Base-by-base conservation (phyloP, 2,113 vertebrate species). In the Takifugu bimaculatus region DNA sequence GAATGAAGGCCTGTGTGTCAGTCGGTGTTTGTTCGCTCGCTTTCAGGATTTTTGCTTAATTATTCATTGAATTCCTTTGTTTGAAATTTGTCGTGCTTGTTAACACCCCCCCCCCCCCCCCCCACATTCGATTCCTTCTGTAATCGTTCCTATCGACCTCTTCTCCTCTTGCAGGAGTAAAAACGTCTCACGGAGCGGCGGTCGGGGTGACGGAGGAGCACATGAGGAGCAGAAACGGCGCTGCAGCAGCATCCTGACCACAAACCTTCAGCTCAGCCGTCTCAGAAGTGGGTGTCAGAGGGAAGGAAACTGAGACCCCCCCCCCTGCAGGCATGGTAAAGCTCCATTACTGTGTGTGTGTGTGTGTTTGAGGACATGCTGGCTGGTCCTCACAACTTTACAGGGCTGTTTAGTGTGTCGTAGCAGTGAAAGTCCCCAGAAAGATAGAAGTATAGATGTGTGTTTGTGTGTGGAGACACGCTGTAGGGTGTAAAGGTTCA, bases 141-240 rank as follows among this genome's bases (percentile, higher is more conserved):
- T 20, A 35, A 9, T 32, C 48, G 2, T 12, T 42, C 29, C n/a
- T 13, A 67, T 67, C 13, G 61, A 44, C 42, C 26, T 54, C 42
- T 65, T 53, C 50, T 28, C 5, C 43, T 20, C 4, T 63, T 84
- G 35, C 35, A 39, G 35, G 35, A 10, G 7, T 39, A 2, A 3
- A 20, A 39, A 39, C 35, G 35, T 39, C 81, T 89, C 88, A 78
- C 85, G 75, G 82, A 84, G 85, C n/a, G 66, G 88, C 76, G 88
- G 90, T 84, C 87, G 85, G 89, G 88, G 81, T 78, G 85, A 90
- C 91, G 93, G 85, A 75, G 78, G 91, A 87, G 87, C 94, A 93
- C 95, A 98, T 98, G 95, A 95, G 92, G 95, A 95, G 90, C 83
- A 81, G 89, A 89, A 91, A 88, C 90, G 84, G 88, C 79, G 81